These are phyloP conservation scores for Thera britannica DNA, from an alignment of 2,888 invertebrate genomes.

Conservation along the genomic window DNA sequence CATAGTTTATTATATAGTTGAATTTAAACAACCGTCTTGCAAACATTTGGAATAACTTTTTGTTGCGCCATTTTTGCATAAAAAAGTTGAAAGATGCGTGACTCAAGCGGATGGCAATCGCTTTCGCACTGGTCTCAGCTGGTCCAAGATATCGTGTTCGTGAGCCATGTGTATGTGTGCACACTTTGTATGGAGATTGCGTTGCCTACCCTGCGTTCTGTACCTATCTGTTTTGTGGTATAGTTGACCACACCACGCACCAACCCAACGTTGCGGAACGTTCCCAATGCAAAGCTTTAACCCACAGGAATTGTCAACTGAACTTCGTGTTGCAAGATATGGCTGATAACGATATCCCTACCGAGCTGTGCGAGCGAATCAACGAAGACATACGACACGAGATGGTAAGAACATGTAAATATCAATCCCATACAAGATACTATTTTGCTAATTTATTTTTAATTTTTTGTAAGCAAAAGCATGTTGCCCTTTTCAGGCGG, in stretches of 20 bases:
- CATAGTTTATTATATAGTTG: too few relatives aligned
- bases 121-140: too few relatives aligned
- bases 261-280: background rate
- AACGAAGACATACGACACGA: conserved; percentile 97
- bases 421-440: conserved; percentile 56
- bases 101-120: too few relatives aligned
- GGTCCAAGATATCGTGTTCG: too few relatives aligned
- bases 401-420: conserved; percentile 88
- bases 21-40: too few relatives aligned
- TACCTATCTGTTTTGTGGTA: too few relatives aligned
- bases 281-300: background rate
- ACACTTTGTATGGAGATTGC: too few relatives aligned
- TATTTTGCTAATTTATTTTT: conserved; percentile 46
- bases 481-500: conserved; percentile 76
- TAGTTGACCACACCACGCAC: background rate
- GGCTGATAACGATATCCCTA: conserved; percentile 95
- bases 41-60: too few relatives aligned
- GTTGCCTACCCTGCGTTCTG: too few relatives aligned
- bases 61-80: too few relatives aligned
- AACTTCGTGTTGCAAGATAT: conserved; percentile 95
- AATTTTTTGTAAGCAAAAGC: conserved; percentile 59
- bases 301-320: conserved; percentile 90
- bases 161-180: too few relatives aligned
- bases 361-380: conserved; percentile 93
- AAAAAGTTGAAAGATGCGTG: too few relatives aligned